These are phyloP conservation scores for Pseudopodoces humilis DNA, from an alignment of 2,113 vertebrate genomes.

Conservation along the genomic window DNA sequence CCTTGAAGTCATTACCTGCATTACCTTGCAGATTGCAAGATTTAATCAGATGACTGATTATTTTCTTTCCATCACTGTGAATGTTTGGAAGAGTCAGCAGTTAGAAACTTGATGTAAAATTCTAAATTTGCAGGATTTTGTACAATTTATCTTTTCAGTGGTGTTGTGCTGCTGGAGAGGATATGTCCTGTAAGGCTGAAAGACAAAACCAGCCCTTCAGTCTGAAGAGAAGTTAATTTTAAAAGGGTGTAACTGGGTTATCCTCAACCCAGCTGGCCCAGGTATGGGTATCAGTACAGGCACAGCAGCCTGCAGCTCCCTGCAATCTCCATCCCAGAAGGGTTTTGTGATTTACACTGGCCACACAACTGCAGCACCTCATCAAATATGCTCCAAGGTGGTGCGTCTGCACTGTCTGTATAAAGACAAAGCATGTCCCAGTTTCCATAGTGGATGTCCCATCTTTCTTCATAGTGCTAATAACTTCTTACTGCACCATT, in stretches of 20 bases:
- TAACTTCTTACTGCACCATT: neutral
- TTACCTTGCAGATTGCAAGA: neutral
- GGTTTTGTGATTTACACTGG: neutral
- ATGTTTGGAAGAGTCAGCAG: neutral
- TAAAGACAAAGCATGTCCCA: neutral
- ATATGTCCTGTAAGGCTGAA: neutral
- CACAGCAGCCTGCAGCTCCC: neutral
- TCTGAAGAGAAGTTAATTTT: neutral
- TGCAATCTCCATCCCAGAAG: neutral
- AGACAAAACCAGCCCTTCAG: neutral
- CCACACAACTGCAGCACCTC: neutral
- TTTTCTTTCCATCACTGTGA: neutral
- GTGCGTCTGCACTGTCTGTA: rapidly evolving
- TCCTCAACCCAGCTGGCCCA: neutral
- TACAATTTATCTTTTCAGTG: neutral
- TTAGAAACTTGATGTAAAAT: neutral
- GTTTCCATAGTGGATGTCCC: neutral
- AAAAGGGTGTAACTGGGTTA: neutral
- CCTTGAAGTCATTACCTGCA: neutral
- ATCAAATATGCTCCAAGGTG: neutral
- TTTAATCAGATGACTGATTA: neutral
- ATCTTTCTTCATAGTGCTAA: neutral
- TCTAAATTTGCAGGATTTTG: neutral
- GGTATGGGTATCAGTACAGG: neutral
- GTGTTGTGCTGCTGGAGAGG: neutral